Percentiles rank a stretch among this genome's conserved stretches.
These are phyloP conservation scores for Agelastica alni DNA, from an alignment of 2,888 invertebrate genomes.

Conservation along the genomic window DNA sequence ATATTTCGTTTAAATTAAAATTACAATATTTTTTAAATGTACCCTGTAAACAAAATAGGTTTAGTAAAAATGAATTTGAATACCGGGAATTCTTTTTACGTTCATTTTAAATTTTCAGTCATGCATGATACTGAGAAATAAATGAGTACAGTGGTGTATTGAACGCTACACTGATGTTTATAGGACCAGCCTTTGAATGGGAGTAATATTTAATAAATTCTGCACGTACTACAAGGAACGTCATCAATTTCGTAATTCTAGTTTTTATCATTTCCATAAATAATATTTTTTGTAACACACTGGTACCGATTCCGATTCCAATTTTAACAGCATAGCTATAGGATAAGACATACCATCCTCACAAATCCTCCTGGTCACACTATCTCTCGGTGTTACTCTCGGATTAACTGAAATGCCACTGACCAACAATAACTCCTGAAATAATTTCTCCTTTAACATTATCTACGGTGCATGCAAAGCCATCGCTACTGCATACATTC, in stretches of 20 bases:
- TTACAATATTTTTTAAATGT: no score
- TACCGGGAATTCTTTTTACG: slow-evolving; percentile 12
- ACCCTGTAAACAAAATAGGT: no score
- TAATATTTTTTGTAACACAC: background rate
- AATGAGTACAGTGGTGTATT: slow-evolving; percentile 13
- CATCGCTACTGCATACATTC: slow-evolving; percentile 11
- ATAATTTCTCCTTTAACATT: slow-evolving; percentile 4
- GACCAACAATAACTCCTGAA: slow-evolving; percentile 1
- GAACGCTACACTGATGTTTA: slow-evolving; percentile 18
- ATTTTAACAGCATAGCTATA: no score
- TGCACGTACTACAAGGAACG: no score
- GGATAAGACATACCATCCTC: no score
- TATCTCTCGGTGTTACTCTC: no score
- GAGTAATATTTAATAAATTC: no score
- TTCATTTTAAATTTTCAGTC: slow-evolving; percentile 13
- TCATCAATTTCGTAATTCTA: no score
- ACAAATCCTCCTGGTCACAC: no score
- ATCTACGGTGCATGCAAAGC: slow-evolving; percentile 10
- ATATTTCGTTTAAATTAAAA: no score
- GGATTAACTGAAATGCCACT: background rate
- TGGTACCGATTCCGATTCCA: no score
- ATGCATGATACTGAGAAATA: slow-evolving; percentile 15
- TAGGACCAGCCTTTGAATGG: background rate
- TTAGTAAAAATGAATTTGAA: no score
- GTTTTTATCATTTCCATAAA: background rate